Conservation (phyloP, 2,113 vertebrate genomes). For the Brienomyrus brachyistius region DNA sequence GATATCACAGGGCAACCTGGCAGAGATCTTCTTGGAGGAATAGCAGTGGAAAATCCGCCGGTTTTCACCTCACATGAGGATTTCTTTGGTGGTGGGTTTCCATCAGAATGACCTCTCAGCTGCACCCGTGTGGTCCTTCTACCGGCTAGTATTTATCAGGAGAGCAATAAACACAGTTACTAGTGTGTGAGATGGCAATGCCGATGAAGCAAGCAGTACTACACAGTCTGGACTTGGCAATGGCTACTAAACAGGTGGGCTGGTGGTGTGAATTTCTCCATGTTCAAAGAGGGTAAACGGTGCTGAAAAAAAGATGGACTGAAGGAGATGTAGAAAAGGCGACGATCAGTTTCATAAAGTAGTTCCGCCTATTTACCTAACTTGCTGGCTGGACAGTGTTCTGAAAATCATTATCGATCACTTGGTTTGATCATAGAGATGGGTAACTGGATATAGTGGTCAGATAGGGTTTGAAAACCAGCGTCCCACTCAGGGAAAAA, state of each 20-base stretch:
- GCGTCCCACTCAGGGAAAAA: not conserved
- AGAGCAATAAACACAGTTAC: not conserved
- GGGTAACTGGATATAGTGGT: not conserved
- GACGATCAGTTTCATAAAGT: not conserved
- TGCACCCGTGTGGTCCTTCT: not conserved
- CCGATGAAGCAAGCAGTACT: constrained; percentile 5
- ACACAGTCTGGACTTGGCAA: not conserved
- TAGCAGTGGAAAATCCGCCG: not conserved
- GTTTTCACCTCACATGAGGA: not conserved
- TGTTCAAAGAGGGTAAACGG: not conserved
- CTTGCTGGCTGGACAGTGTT: not conserved
- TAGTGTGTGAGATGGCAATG: not conserved
- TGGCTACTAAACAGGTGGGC: not conserved
- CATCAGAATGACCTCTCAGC: not conserved
- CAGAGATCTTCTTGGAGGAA: not conserved
- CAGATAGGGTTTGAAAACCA: not conserved
- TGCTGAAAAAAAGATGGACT: not conserved
- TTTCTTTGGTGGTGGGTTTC: not conserved
- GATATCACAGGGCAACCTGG: not conserved
- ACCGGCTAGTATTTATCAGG: not conserved
- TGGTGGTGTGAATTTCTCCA: not conserved
- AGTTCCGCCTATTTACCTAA: not conserved
- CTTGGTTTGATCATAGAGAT: not conserved
- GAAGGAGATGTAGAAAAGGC: not conserved
- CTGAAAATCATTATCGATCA: not conserved